phyloP scores from a whole-genome alignment of 2,888 invertebrate species.

The Ennomos erosarius region DNA sequence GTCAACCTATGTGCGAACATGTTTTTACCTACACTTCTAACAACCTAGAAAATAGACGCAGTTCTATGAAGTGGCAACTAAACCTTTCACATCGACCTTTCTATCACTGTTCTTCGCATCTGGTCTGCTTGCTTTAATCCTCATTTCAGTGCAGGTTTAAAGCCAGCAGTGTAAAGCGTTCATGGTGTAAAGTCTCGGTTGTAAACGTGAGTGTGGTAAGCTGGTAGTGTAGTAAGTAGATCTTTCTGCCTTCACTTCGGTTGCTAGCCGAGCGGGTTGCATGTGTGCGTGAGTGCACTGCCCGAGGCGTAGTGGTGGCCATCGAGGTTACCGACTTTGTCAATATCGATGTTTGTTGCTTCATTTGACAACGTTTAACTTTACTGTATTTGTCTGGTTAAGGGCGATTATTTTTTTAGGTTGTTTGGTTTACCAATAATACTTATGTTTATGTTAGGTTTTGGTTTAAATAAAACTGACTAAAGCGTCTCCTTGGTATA shows the following conservation, averaged over 20 bases:
- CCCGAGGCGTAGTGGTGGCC: slow-evolving; percentile 60
- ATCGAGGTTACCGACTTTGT: slow-evolving; percentile 41
- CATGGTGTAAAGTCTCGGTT: slow-evolving; percentile 29
- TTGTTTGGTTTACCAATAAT: too few species aligned
- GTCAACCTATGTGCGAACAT: slow-evolving; percentile 64
- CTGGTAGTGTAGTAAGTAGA: slow-evolving; percentile 56
- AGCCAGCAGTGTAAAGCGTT: slow-evolving; percentile 46
- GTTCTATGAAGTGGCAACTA: slow-evolving; percentile 66
- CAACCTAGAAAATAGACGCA: slow-evolving; percentile 75
- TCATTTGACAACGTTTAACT: slow-evolving; percentile 2
- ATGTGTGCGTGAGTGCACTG: slow-evolving; percentile 77
- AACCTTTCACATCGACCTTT: slow-evolving; percentile 18
- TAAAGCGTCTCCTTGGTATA: too few species aligned
- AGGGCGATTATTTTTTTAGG: too few species aligned
- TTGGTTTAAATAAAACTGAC: too few species aligned
- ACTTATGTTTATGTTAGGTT: too few species aligned
- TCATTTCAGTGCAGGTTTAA: background rate
- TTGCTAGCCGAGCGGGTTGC: slow-evolving; percentile 68
- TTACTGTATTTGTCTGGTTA: too few species aligned
- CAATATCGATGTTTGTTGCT: slow-evolving; percentile 37
- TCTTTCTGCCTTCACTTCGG: slow-evolving; percentile 79
- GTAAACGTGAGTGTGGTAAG: slow-evolving; percentile 45
- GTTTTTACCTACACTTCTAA: slow-evolving; percentile 72
- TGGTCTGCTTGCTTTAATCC: too few species aligned
- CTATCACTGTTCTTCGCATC: too few species aligned